A percentile compares a stretch with the other conserved stretches of the same genome.
phyloP scores from a whole-genome alignment of 2,113 vertebrate species.

The Rhinoderma darwinii region DNA sequence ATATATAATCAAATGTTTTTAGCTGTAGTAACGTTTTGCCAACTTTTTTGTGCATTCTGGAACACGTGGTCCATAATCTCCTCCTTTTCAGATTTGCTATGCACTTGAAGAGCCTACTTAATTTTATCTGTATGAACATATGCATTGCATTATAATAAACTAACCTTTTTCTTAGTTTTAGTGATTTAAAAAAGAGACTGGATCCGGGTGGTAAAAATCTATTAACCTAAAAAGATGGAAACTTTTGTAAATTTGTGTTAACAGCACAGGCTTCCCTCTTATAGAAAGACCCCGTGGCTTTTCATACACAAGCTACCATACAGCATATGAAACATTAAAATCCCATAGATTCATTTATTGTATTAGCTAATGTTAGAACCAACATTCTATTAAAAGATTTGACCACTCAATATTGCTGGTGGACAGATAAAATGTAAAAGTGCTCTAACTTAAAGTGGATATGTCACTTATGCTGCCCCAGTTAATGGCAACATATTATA shows the following conservation, averaged over 20 bases:
- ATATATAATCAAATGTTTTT: neutral
- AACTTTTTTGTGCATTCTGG: neutral
- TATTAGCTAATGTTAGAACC: neutral
- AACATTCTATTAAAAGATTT: neutral
- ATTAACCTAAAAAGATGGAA: neutral
- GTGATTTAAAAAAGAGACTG: constrained; percentile 3
- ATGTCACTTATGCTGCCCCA: neutral
- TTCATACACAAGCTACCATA: neutral
- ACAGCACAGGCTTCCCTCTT: neutral
- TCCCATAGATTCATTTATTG: neutral
- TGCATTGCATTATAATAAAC: neutral
- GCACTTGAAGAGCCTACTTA: neutral
- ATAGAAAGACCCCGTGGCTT: neutral
- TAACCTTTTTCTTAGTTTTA: constrained; percentile 23
- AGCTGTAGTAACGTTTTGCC: neutral
- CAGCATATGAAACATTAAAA: neutral
- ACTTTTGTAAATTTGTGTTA: neutral
- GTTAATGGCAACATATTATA: too few relatives aligned
- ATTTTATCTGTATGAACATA: neutral
- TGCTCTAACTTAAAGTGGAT: neutral
- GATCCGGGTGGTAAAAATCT: neutral
- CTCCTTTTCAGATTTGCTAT: neutral
- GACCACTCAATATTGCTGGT: neutral
- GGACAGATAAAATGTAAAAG: neutral
- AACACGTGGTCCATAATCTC: neutral